Evolutionary conservation across 2,888 invertebrate species (phyloP).

Genomic region (Sthenelais limicola): DNA sequence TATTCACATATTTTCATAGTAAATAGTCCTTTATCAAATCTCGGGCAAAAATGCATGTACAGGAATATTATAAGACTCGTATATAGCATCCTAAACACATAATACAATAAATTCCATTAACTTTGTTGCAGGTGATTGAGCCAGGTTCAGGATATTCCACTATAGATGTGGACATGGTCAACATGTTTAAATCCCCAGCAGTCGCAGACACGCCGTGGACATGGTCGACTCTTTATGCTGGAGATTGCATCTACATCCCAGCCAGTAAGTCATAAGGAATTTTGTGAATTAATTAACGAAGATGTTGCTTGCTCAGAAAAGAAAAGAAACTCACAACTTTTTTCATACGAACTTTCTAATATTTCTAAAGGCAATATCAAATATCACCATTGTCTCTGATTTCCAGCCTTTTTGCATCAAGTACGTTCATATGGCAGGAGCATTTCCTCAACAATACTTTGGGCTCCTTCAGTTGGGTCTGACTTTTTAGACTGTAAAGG

Average conservation of each 20-base stretch:
- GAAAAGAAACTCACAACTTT: no score
- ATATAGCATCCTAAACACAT: background rate
- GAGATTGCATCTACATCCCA: constrained; percentile 71
- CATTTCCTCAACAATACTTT: constrained; percentile 67
- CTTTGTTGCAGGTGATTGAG: constrained; percentile 56
- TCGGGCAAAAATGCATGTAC: background rate
- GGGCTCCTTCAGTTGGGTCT: constrained; percentile 59
- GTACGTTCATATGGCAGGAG: constrained; percentile 69
- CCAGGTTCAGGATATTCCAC: constrained; percentile 66
- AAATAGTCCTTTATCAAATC: no score
- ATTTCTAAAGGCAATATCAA: background rate
- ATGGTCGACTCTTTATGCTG: constrained; percentile 65
- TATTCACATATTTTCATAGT: background rate
- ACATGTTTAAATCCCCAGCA: constrained; percentile 63
- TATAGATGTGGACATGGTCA: constrained; percentile 69
- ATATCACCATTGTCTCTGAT: background rate
- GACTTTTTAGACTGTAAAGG: constrained; percentile 60
- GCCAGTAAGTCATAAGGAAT: constrained; percentile 54
- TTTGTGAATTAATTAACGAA: background rate
- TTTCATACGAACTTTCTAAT: background rate
- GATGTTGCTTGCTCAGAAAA: background rate
- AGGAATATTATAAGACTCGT: constrained; percentile 14
- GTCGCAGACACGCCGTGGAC: constrained; percentile 67
- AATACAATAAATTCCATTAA: background rate
- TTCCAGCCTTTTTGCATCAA: constrained; percentile 66